Conservation (phyloP, 2,797 vertebrate genomes). For the Vireo griseus region DNA sequence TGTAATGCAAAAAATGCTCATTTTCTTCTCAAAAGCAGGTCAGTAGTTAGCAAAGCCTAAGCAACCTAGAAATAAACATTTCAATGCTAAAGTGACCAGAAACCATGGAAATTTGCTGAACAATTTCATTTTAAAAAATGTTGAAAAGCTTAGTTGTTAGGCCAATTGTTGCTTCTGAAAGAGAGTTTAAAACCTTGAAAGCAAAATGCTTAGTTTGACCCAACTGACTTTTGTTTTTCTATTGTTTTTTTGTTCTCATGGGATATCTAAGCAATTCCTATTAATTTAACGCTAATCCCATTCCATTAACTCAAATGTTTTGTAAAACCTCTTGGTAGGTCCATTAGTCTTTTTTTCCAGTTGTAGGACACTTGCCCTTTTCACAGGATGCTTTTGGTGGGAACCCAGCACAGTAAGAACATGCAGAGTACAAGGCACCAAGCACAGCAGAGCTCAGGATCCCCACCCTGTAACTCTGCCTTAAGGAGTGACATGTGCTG, state of each 20-base stretch:
- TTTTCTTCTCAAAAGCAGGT: not conserved
- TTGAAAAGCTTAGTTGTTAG: not conserved
- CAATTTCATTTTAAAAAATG: not conserved
- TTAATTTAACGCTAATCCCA: not conserved
- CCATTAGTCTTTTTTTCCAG: not conserved
- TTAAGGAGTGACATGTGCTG: rapidly evolving
- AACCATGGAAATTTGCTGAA: not conserved
- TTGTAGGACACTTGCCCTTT: not conserved
- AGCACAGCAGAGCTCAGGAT: not conserved
- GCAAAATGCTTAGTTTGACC: not conserved
- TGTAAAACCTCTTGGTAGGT: not conserved
- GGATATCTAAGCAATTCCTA: not conserved
- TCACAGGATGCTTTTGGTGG: not conserved
- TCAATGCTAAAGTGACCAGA: not conserved
- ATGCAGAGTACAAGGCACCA: not conserved
- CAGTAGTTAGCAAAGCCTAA: not conserved
- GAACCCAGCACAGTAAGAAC: not conserved
- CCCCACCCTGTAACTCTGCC: not conserved
- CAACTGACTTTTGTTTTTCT: not conserved
- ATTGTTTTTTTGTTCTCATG: not conserved
- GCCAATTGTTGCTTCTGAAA: not conserved
- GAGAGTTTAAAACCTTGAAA: not conserved
- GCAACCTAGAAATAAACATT: not conserved
- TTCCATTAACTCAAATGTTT: not conserved
- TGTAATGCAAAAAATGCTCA: not conserved